Percentiles rank a stretch among this genome's conserved stretches.
These are phyloP conservation scores for Murina feae DNA, from an alignment of 2,113 vertebrate genomes.

Conservation along the genomic window DNA sequence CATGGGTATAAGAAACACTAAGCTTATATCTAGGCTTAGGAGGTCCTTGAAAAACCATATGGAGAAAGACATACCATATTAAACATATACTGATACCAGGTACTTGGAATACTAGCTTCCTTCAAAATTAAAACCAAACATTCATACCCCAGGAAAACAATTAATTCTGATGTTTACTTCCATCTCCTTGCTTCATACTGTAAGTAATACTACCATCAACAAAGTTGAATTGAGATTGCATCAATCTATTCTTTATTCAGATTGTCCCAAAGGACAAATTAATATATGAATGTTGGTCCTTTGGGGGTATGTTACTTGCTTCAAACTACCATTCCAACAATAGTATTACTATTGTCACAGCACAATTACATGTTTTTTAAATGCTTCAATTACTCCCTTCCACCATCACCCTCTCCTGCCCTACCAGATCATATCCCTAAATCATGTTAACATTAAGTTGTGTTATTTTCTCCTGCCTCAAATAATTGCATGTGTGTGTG, in stretches of 20 bases:
- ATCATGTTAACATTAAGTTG: not conserved
- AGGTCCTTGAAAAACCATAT: not conserved
- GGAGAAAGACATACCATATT: not conserved
- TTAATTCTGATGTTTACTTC: not conserved
- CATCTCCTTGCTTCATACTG: not conserved
- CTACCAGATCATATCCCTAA: not conserved
- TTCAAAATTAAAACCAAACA: conserved; percentile 21
- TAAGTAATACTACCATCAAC: not conserved
- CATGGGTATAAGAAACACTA: not conserved
- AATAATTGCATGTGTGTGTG: not conserved
- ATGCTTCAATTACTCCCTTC: not conserved
- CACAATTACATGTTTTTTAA: not conserved
- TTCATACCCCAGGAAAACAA: not conserved
- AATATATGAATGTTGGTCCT: not conserved
- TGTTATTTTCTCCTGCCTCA: not conserved
- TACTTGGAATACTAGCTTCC: not conserved
- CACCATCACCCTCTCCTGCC: not conserved
- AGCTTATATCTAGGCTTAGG: not conserved
- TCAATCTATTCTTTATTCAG: not conserved
- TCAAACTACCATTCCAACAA: not conserved
- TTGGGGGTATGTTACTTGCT: not conserved
- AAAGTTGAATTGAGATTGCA: not conserved
- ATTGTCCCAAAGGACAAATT: conserved; percentile 12
- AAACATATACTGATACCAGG: not conserved
- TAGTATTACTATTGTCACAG: not conserved